Percentiles rank a stretch among this genome's conserved stretches.
phyloP scores from a whole-genome alignment of 1,140 invertebrate species.

The Bombus haemorrhoidalis region DNA sequence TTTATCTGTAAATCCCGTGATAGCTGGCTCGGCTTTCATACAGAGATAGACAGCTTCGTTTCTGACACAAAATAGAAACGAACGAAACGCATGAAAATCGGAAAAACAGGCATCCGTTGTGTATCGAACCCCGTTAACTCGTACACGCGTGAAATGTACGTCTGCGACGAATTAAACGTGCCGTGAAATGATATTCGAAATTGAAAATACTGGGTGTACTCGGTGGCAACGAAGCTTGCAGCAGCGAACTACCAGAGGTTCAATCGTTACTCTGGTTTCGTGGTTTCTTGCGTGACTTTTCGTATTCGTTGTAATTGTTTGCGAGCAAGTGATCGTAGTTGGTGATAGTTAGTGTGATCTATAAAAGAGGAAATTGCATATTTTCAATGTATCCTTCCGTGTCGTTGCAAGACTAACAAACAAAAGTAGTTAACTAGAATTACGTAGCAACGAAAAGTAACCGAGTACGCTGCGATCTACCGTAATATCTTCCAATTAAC shows the following conservation, averaged over 20 bases:
- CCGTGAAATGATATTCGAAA: constrained; percentile 21
- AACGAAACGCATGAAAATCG: not conserved
- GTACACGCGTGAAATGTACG: not conserved
- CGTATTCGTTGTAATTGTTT: not conserved
- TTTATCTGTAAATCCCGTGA: not conserved
- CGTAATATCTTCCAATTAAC: not conserved
- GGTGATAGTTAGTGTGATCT: not conserved
- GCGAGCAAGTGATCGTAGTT: not conserved
- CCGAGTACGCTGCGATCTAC: not conserved
- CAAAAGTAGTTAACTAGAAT: not conserved
- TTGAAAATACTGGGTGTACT: constrained; percentile 11
- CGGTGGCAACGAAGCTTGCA: not conserved
- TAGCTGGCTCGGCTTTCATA: not conserved
- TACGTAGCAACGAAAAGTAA: not conserved
- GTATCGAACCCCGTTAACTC: not conserved
- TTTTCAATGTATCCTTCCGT: not conserved
- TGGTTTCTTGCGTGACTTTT: not conserved
- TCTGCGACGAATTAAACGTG: not conserved
- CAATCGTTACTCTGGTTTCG: not conserved
- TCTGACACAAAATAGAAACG: not conserved
- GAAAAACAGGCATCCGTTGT: no score
- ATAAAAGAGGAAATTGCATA: not conserved
- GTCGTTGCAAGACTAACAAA: not conserved
- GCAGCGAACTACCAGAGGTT: not conserved
- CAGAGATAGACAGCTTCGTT: not conserved